Evolutionary conservation across 2,888 invertebrate genomes (phyloP), one percentile per base, ranked within the genome.

Genomic region (Hyalella azteca): DNA sequence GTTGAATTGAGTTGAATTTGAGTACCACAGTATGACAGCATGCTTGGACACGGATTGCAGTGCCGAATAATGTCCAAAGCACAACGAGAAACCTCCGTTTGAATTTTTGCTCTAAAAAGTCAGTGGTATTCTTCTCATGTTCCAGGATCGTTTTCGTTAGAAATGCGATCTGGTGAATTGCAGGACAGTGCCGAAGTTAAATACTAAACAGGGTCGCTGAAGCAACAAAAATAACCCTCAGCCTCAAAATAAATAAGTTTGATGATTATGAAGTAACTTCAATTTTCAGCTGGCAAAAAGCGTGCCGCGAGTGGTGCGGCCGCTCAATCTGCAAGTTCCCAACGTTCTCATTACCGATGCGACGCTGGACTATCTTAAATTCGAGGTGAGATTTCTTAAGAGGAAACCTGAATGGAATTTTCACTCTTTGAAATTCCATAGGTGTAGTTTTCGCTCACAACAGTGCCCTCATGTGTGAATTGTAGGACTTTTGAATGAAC

Each of bases 291-390:
- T 66, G 36, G 2, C 66, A 0, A 66, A 36, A 3, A 66, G 66
- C 19, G 66, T 66, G 19, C 66, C 66, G 2, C 66, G 66, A 7
- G 36, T 29, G 13, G 39, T 19, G 7, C 66, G 36, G 26, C 66
- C 66, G 13, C 36, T 15, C 36, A 1, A 4, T 19, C n/a, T 5
- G 5, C 19, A 11, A 11, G 5, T 4, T 29, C 26, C 26, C 15
- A 29, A 15, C 39, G 11, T 45, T 9, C 45, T 15, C 45, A 9
- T 19, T 19, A 36, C 59, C 3, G 66, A 36, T 29, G 3, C 36
- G 36, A 36, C 66, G 4, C 13, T 66, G 36, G 66, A 66, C 66
- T 66, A 36, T 36, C 66, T 66, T 36, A 66, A 66, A 29, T 66
- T 66, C n/a, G 66, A 66, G 66, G 36, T 66, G 4, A 4, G 49